Evolutionary conservation across 2,113 vertebrate genomes (phyloP).

Genomic region (Galemys pyrenaicus): DNA sequence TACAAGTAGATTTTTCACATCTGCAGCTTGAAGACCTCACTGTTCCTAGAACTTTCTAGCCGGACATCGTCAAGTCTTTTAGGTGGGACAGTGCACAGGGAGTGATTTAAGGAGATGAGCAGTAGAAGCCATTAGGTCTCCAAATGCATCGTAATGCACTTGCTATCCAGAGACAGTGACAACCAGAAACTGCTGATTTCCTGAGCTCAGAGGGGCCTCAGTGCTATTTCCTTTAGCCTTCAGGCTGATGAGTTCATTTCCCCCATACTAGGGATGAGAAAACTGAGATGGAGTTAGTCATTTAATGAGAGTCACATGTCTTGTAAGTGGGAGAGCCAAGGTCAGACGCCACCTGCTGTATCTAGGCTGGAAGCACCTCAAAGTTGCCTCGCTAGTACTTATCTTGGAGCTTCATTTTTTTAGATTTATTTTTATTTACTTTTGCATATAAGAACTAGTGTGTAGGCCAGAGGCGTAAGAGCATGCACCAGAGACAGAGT

Average conservation of each 20-base stretch:
- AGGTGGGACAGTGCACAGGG: not conserved
- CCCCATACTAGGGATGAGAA: not conserved
- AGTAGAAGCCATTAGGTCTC: conserved; percentile 22
- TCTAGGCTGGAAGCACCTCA: not conserved
- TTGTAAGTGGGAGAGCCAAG: not conserved
- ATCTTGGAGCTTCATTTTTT: not conserved
- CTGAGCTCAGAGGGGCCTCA: not conserved
- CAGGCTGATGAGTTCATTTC: not conserved
- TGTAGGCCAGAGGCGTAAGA: no score
- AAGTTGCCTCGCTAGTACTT: not conserved
- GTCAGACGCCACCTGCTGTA: not conserved
- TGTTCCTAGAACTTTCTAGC: conserved; percentile 24
- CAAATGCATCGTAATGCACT: not conserved
- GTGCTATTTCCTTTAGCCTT: not conserved
- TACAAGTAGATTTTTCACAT: conserved; percentile 24
- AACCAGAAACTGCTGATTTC: not conserved
- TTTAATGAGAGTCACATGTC: not conserved
- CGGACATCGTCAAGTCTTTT: not conserved
- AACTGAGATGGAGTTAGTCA: not conserved
- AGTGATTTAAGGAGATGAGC: not conserved
- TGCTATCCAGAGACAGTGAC: not conserved
- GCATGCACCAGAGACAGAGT: no score
- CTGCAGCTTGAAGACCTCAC: not conserved
- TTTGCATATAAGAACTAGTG: no score
- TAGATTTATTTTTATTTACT: no score